Evolutionary conservation across 92 coral and sea anemone species (phyloP), one percentile per base, ranked within the genome.

Genomic region (Phenganax stokvisi): DNA sequence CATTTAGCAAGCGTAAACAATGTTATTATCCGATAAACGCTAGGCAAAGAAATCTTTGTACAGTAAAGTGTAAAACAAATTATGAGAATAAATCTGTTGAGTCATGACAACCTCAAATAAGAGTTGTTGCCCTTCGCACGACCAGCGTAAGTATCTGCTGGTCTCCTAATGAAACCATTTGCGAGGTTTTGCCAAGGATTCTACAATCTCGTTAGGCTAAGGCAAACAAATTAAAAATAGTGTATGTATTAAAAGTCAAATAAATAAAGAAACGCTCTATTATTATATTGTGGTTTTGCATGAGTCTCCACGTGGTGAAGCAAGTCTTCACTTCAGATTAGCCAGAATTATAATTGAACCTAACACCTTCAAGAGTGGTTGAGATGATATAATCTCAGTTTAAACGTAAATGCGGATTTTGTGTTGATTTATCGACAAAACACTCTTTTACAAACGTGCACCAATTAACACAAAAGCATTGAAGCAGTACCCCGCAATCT

Each of bases 151-250:
- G 58, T 56, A 76, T 37, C 9, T 76, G 55, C 55, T 76, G 15
- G 83, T 72, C 63, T 37, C 5, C 74, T 27, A 63, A 79, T 63
- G 63, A 61, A 47, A 65, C 20, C 17, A 79, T 79, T 79, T 63
- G 83, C 16, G 47, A 37, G 47, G 47, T 37, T 37, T 37, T 37
- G 47, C 47, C 47, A 37, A 64, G 73, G 60, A 79, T 79, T 79
- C 54, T 79, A 62, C 83, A 63, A 79, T 79, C 83, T 79, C 74
- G 53, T 79, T 79, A 63, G 83, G 68, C 74, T 17, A 63, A 79
- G 73, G 83, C 83, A 79, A 79, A 63, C 83, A 79, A 79, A 63
- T 79, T 79, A 79, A 64, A 79, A 73, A 79, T 67, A 37, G 56
- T 69, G 83, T 79, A 31, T 61, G 69, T 62, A 63, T 63, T 65